These are phyloP conservation scores for Xiphophorus maculatus DNA, from an alignment of 2,113 vertebrate species.

Conservation along the genomic window DNA sequence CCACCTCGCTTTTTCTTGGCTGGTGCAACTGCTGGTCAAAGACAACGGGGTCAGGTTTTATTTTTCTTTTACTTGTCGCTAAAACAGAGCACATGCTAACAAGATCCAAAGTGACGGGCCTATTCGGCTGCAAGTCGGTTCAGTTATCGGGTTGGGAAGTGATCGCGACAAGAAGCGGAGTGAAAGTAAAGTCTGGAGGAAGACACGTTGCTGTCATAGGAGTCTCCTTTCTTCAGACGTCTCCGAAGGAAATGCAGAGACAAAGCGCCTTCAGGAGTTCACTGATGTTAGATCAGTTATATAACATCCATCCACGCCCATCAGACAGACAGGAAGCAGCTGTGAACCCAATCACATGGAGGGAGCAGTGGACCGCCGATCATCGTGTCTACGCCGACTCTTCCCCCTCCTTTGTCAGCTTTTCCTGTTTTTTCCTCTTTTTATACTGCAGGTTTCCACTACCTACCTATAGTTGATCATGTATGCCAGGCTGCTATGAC, in stretches of 20 bases:
- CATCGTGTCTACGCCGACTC: conserved; percentile 15
- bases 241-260: background rate
- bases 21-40: conserved; percentile 5
- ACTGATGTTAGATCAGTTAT: conserved; percentile 32
- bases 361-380: conserved; percentile 7
- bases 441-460: background rate
- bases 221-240: background rate
- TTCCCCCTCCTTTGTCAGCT: conserved; percentile 51
- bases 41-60: conserved; percentile 11
- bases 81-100: conserved; percentile 37
- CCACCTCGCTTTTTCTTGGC: conserved; percentile 14
- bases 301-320: conserved; percentile 42
- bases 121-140: conserved; percentile 5
- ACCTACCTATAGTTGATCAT: background rate
- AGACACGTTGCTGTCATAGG: background rate
- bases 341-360: conserved; percentile 43
- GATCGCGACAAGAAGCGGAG: background rate
- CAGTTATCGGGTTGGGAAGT: conserved; percentile 3
- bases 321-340: conserved; percentile 53
- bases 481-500: background rate
- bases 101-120: conserved; percentile 8
- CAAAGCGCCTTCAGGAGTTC: conserved; percentile 6
- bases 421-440: conserved; percentile 58
- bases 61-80: conserved; percentile 8
- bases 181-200: conserved; percentile 5